phyloP scores from a whole-genome alignment of 2,888 invertebrate species.

The Cepaea hortensis region DNA sequence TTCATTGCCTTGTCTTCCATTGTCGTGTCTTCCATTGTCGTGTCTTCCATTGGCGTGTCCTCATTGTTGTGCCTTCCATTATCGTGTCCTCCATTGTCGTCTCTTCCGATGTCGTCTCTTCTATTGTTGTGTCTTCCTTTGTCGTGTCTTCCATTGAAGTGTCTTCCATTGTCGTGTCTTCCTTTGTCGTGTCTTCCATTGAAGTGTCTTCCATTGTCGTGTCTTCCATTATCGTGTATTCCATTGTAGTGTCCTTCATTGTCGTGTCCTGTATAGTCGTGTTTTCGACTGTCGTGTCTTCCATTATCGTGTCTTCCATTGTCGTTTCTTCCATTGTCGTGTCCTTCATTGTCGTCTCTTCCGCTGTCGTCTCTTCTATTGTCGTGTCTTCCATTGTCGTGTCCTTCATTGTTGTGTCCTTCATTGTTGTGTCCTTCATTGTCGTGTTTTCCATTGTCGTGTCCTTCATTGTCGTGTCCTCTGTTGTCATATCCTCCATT shows the following conservation, averaged over 20 bases:
- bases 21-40: not conserved
- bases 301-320: not conserved
- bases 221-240: not conserved
- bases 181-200: not conserved
- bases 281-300: not conserved
- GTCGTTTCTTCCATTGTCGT: not conserved
- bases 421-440: not conserved
- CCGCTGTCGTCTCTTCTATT: not conserved
- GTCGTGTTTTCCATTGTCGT: no score
- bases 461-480: not conserved
- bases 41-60: not conserved
- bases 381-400: not conserved
- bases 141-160: not conserved
- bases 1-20: not conserved
- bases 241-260: not conserved
- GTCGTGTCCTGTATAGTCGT: not conserved
- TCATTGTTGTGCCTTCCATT: not conserved
- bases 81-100: not conserved
- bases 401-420: not conserved
- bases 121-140: no score
- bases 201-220: not conserved
- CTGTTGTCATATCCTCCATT: not conserved
- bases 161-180: not conserved
- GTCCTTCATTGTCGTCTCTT: not conserved
- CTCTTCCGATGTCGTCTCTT: not conserved